Evolutionary conservation across 2,113 vertebrate species (phyloP).

Genomic region (Calidris pygmaea): DNA sequence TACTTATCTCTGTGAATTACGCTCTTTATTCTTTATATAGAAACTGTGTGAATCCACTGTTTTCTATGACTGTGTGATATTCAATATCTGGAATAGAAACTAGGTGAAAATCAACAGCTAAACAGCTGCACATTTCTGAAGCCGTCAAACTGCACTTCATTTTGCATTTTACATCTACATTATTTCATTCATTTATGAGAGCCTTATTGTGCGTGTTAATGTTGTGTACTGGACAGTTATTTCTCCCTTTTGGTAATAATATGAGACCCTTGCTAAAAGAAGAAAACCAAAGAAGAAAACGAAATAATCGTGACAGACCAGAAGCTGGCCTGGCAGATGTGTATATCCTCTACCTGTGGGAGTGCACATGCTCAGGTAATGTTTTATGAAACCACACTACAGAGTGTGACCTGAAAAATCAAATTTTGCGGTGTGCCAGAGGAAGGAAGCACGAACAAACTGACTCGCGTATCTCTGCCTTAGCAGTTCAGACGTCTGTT

Average conservation of each 20-base stretch:
- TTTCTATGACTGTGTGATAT: neutral
- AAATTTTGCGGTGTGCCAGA: neutral
- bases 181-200: neutral
- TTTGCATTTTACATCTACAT: neutral
- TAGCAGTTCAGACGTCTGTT: neutral
- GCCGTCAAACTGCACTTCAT: neutral
- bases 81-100: neutral
- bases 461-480: neutral
- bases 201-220: neutral
- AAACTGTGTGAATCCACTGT: neutral
- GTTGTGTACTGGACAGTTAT: neutral
- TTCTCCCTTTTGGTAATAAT: neutral
- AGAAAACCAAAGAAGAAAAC: too few relatives aligned
- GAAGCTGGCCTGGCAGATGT: neutral
- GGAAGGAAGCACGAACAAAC: neutral
- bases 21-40: neutral
- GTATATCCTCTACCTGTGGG: neutral
- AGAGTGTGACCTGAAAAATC: neutral
- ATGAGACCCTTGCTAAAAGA: neutral
- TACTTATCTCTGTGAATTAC: neutral
- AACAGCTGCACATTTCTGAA: neutral
- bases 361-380: neutral
- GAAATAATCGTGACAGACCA: neutral
- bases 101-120: neutral
- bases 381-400: neutral